A percentile compares a stretch with the other conserved stretches of the same genome.
Evolutionary conservation across 2,888 invertebrate species (phyloP).

Genomic region (Ormyrus pomaceus): DNA sequence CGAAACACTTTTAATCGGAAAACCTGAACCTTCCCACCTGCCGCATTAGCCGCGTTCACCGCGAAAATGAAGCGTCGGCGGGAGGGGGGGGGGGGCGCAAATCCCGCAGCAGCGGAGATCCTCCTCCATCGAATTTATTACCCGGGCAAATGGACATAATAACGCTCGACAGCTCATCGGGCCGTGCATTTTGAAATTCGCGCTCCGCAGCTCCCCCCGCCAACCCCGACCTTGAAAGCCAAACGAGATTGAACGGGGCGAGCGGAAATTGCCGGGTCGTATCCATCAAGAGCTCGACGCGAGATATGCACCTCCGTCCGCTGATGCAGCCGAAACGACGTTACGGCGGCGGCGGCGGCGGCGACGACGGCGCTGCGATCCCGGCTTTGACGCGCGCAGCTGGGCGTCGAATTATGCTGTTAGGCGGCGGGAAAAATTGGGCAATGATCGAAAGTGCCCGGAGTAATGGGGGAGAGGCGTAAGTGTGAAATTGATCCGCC

Average conservation of each 20-base stretch:
- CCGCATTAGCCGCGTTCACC: no score
- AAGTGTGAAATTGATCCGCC: constrained; percentile 43
- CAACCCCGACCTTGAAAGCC: constrained; percentile 30
- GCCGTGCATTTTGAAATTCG: constrained; percentile 1
- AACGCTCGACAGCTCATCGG: no score
- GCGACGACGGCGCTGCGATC: no score
- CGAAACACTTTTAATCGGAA: no score
- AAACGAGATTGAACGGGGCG: constrained; percentile 37
- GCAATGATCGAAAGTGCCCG: constrained; percentile 21
- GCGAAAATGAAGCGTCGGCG: no score
- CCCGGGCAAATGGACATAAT: no score
- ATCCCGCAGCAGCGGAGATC: no score
- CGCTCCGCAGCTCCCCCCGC: not conserved
- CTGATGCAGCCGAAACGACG: constrained; percentile 10
- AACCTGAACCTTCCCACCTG: no score
- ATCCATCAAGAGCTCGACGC: constrained; percentile 57
- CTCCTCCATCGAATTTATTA: no score
- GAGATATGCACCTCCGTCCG: not conserved
- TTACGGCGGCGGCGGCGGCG: not conserved
- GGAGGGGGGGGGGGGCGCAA: no score
- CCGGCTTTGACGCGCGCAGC: not conserved
- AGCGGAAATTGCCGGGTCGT: constrained; percentile 59
- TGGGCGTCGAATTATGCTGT: constrained; percentile 23
- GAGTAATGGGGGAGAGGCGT: not conserved
- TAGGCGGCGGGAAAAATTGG: not conserved